Evolutionary conservation across 2,797 vertebrate genomes (phyloP).

Genomic region (Rhabdophis nuchalis): DNA sequence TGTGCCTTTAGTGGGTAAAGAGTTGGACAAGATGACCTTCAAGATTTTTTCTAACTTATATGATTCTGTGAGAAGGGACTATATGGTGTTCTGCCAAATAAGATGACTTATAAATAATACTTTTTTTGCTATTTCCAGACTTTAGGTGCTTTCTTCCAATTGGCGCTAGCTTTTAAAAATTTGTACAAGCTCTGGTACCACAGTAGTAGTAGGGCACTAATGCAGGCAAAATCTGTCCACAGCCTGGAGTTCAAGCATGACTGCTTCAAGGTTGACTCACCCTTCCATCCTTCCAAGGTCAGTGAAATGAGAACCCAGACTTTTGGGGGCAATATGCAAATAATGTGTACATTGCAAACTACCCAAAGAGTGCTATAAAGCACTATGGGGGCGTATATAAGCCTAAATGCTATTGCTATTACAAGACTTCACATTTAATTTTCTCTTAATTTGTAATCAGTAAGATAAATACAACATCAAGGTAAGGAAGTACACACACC

Average conservation of each 20-base stretch:
- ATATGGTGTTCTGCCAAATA: neutral
- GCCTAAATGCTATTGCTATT: neutral
- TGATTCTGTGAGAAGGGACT: neutral
- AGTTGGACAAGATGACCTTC: neutral
- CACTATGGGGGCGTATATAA: neutral
- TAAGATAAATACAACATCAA: constrained; percentile 28
- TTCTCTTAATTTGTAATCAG: constrained; percentile 34
- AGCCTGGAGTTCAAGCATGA: neutral
- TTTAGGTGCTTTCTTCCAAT: neutral
- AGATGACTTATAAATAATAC: neutral
- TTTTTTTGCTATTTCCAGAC: neutral
- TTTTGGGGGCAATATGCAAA: neutral
- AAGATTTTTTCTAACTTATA: neutral
- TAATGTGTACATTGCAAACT: neutral
- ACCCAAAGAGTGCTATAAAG: neutral
- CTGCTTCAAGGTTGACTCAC: neutral
- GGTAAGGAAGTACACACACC: neutral
- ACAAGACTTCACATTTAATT: constrained; percentile 9
- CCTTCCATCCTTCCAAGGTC: neutral
- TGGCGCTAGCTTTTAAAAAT: neutral
- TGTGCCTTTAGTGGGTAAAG: neutral
- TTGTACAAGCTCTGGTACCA: neutral
- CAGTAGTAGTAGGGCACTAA: neutral
- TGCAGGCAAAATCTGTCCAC: neutral
- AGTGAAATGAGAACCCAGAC: neutral